These are phyloP conservation scores for Scaptomyza pallida DNA, from an alignment of 1,140 invertebrate species.

Conservation along the genomic window DNA sequence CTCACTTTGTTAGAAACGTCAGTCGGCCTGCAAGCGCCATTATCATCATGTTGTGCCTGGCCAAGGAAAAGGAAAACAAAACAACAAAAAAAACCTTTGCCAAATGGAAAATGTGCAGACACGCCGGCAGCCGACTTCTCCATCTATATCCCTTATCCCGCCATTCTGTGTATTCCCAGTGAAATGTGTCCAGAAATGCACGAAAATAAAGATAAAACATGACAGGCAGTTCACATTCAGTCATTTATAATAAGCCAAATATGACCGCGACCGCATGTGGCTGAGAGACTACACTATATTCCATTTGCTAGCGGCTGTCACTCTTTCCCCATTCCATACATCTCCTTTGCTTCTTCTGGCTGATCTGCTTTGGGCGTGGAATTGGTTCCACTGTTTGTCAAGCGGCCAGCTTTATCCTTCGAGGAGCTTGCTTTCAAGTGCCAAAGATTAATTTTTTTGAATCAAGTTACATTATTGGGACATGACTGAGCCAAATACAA, in stretches of 20 bases:
- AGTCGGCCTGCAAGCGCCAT: conserved; percentile 80
- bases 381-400: conserved; percentile 9
- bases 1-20: conserved; percentile 81
- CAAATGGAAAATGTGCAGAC: conserved; percentile 78
- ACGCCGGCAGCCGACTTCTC: conserved; percentile 40
- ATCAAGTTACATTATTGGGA: not conserved
- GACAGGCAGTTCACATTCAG: conserved; percentile 79
- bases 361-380: not conserved
- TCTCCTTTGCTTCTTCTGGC: not conserved
- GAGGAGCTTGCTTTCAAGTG: not conserved
- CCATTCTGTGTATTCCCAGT: not conserved
- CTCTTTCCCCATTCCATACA: not conserved
- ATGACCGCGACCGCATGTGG: conserved; percentile 69
- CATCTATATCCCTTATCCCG: not conserved
- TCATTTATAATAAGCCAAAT: conserved; percentile 79
- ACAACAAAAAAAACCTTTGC: conserved; percentile 23
- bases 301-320: not conserved
- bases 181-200: conserved; percentile 64
- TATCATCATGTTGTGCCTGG: conserved; percentile 65
- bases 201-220: conserved; percentile 81
- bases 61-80: conserved; percentile 13
- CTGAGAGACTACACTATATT: conserved; percentile 10
- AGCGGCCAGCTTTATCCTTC: not conserved
- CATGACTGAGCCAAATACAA: not conserved
- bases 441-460: not conserved